These are phyloP conservation scores for Gryon sp. DNA, from an alignment of 1,140 invertebrate genomes.

Conservation along the genomic window DNA sequence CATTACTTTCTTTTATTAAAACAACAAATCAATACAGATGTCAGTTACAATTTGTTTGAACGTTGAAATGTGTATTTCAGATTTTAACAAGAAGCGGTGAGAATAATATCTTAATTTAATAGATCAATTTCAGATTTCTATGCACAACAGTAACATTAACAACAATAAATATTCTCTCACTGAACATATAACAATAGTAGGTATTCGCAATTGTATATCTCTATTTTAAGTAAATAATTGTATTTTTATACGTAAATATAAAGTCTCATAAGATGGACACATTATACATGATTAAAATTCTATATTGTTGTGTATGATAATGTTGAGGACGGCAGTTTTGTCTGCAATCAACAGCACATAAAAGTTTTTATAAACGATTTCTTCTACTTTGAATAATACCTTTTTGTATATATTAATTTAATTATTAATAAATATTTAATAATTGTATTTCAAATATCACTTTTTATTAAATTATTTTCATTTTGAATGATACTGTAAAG, in stretches of 20 bases:
- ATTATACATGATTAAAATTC: constrained; percentile 67
- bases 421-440: too few relatives aligned
- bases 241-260: constrained; percentile 19
- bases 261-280: constrained; percentile 48
- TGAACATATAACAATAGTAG: constrained; percentile 22
- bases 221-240: constrained; percentile 32
- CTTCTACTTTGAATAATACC: constrained; percentile 10
- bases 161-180: constrained; percentile 50
- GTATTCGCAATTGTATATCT: constrained; percentile 51
- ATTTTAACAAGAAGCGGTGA: constrained; percentile 50
- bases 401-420: too few relatives aligned
- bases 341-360: constrained; percentile 70
- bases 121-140: constrained; percentile 47
- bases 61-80: too few relatives aligned
- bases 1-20: constrained; percentile 73
- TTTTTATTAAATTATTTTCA: too few relatives aligned
- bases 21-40: constrained; percentile 51
- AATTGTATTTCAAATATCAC: constrained; percentile 6
- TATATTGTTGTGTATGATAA: constrained; percentile 75
- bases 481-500: too few relatives aligned
- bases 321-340: constrained; percentile 73
- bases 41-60: constrained; percentile 59
- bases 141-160: constrained; percentile 62
- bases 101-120: constrained; percentile 38
- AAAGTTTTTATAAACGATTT: constrained; percentile 58